Evolutionary conservation across 1,140 invertebrate genomes (phyloP).

Genomic region (Aphis gossypii): DNA sequence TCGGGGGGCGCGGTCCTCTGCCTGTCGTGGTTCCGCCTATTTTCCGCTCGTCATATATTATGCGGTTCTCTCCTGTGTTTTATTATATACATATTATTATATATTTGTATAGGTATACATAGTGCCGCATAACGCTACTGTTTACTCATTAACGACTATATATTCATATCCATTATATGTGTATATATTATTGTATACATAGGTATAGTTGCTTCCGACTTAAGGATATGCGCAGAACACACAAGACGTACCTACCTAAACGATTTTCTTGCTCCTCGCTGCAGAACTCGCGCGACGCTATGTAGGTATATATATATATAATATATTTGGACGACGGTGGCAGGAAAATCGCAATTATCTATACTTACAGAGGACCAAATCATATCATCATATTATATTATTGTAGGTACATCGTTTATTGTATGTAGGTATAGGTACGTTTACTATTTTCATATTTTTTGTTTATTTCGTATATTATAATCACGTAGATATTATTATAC

Average conservation of each 20-base stretch:
- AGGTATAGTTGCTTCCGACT: not conserved
- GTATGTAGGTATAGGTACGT: not conserved
- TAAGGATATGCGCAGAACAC: not conserved
- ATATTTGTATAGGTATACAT: not conserved
- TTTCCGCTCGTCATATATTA: conserved; percentile 40
- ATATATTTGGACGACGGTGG: not conserved
- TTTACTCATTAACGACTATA: conserved; percentile 38
- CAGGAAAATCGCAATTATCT: not conserved
- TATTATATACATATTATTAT: conserved; percentile 13
- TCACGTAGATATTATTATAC: conserved; percentile 4
- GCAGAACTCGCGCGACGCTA: not conserved
- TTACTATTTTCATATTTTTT: conserved; percentile 30
- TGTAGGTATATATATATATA: not conserved
- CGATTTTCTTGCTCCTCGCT: not conserved
- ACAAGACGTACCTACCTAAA: not conserved
- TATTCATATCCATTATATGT: not conserved
- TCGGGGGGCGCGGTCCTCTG: conserved; percentile 51
- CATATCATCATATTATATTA: not conserved
- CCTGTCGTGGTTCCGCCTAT: conserved; percentile 36
- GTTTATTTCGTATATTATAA: conserved; percentile 36
- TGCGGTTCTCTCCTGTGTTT: not conserved
- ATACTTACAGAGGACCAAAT: not conserved
- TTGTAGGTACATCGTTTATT: not conserved
- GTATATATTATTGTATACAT: not conserved
- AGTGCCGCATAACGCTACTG: conserved; percentile 9